Percentiles rank a stretch among this genome's conserved stretches.
These are phyloP conservation scores for Prinia subflava DNA, from an alignment of 2,113 vertebrate genomes.

Conservation along the genomic window DNA sequence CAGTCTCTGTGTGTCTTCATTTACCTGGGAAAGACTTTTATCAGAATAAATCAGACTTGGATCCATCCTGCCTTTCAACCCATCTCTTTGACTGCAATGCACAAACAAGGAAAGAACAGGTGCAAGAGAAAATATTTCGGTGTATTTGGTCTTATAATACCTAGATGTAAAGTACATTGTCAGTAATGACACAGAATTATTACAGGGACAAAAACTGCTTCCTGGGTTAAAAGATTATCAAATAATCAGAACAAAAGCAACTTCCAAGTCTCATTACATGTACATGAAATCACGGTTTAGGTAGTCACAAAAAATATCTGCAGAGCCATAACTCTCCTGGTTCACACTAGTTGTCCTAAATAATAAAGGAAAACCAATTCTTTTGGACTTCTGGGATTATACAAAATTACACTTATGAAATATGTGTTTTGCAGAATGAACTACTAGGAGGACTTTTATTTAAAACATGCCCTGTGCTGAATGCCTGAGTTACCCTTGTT, in stretches of 20 bases:
- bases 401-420: neutral
- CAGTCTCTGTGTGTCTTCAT: neutral
- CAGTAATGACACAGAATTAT: neutral
- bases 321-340: neutral
- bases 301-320: neutral
- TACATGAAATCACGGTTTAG: neutral
- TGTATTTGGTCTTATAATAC: neutral
- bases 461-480: neutral
- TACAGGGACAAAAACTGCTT: neutral
- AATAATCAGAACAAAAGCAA: neutral
- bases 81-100: neutral
- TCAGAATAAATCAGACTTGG: neutral
- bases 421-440: neutral
- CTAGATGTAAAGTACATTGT: neutral
- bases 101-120: neutral
- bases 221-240: constrained; percentile 11
- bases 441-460: neutral
- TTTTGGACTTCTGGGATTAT: neutral
- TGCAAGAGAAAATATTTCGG: neutral
- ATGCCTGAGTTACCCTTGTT: neutral
- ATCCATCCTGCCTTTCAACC: neutral
- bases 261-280: neutral
- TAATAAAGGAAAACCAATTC: neutral
- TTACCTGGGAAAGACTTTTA: neutral
- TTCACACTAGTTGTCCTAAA: neutral